These are phyloP conservation scores for Norana najaformis DNA, from an alignment of 2,888 invertebrate genomes.

Conservation along the genomic window DNA sequence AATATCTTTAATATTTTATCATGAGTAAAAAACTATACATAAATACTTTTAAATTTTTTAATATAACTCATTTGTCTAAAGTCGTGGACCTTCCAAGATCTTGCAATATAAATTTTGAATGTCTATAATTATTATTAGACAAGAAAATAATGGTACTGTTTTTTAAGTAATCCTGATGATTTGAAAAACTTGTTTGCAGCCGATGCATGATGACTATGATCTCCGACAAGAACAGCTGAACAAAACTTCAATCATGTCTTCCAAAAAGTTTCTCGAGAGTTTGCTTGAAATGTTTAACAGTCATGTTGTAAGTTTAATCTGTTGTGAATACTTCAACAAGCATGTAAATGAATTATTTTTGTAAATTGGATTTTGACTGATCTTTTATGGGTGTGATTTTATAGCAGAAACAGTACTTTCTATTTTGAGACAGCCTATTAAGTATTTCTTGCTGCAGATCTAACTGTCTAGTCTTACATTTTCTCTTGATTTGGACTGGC, in stretches of 20 bases:
- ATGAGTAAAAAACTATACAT: no score
- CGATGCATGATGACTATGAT: constrained; percentile 93
- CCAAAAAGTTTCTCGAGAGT: constrained; percentile 86
- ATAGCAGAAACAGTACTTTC: background rate
- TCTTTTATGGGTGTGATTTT: background rate
- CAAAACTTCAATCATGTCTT: constrained; percentile 90
- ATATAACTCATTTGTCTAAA: no score
- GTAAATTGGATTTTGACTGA: background rate
- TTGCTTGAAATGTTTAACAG: constrained; percentile 90
- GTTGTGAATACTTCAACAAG: background rate
- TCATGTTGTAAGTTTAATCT: constrained; percentile 76
- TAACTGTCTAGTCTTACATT: background rate
- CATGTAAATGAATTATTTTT: background rate
- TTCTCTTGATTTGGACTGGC: background rate
- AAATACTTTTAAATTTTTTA: no score
- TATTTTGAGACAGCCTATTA: background rate
- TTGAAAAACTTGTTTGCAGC: constrained; percentile 65
- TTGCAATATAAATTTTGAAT: no score
- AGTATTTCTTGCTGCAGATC: background rate
- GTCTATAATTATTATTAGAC: no score
- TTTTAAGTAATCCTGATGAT: no score
- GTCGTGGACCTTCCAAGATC: no score
- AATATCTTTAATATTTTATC: no score
- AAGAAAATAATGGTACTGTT: no score
- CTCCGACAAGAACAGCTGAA: constrained; percentile 95